Evolutionary conservation across 2,888 invertebrate genomes (phyloP), one percentile per base, ranked within the genome.

Genomic region (Eupithecia insigniata): DNA sequence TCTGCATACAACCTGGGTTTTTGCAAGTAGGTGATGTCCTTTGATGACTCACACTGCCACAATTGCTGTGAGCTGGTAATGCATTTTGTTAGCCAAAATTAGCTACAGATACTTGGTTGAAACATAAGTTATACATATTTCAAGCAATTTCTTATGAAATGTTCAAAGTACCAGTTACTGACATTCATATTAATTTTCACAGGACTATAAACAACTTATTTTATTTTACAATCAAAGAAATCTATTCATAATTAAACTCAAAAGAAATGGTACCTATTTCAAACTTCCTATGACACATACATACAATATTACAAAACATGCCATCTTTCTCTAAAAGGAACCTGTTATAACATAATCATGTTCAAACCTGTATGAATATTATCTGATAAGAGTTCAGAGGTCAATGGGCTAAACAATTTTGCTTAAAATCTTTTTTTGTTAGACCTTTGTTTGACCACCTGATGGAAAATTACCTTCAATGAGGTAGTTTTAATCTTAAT

Each of bases 31-130:
- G 73, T 78, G 76, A 70, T 76, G 51, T 69, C 67, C 43, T 2
- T 22, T 51, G 78, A 43, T 46, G 78, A 77, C 46, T 78, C 74
- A 76, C 70, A 69, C 71, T 32, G 66, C 64, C 62, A 73, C 71
- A 75, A 71, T 70, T 77, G 76, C 64, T 68, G 12, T 46, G 16
- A 67, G 28, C 60, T 60, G 28, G 60, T 30, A 34, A n/a, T 75
- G 66, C 55, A 72, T 61, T 68, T 28, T 30, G 30, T 26, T 14
- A 3, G 60, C 43, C 18, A 66, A 61, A 62, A 51, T 18, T 61
- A 16, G 4, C 30, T 32, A 18, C n/a, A 16, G 8, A 26, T 12
- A 55, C 26, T 26, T 26, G 1, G 26, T 51, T 22, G n/a, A n/a
- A n/a, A n/a, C n/a, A n/a, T n/a, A n/a, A n/a, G n/a, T n/a, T n/a